These are phyloP conservation scores for Lacanobia wlatinum DNA, from an alignment of 2,888 invertebrate species.

Conservation along the genomic window DNA sequence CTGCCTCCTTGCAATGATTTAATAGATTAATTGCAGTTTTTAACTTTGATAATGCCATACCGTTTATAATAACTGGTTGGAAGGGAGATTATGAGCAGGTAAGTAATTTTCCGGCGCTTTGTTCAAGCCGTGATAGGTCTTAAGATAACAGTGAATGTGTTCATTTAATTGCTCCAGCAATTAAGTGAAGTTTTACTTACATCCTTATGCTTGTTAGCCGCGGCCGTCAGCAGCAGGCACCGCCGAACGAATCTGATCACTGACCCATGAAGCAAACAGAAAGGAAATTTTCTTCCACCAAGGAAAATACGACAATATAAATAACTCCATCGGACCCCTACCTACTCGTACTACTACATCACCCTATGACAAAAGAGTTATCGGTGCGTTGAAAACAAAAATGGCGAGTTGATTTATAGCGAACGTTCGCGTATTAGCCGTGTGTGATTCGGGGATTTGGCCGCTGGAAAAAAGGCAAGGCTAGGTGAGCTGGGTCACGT, in stretches of 20 bases:
- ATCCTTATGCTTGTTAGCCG: slow-evolving; percentile 60
- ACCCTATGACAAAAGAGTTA: slow-evolving; percentile 91
- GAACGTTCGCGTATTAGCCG: slow-evolving; percentile 81
- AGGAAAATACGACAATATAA: slow-evolving; percentile 90
- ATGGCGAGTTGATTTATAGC: slow-evolving; percentile 89
- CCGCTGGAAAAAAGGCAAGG: slow-evolving; percentile 64
- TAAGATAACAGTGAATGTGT: slow-evolving; percentile 36
- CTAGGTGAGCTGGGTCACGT: slow-evolving; percentile 73
- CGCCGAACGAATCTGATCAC: slow-evolving; percentile 87
- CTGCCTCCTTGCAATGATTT: slow-evolving; percentile 43
- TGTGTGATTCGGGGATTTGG: slow-evolving; percentile 76
- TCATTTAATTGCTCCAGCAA: slow-evolving; percentile 42
- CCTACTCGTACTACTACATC: slow-evolving; percentile 87
- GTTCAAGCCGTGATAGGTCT: slow-evolving; percentile 52
- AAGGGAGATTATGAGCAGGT: slow-evolving; percentile 52
- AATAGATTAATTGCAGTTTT: slow-evolving; percentile 64
- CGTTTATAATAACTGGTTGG: slow-evolving; percentile 61
- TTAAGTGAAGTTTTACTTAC: slow-evolving; percentile 65
- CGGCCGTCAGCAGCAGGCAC: slow-evolving; percentile 75
- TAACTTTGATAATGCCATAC: slow-evolving; percentile 54
- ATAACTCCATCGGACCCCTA: slow-evolving; percentile 89
- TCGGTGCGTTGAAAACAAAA: slow-evolving; percentile 91
- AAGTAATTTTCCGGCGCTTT: slow-evolving; percentile 57
- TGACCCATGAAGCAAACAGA: slow-evolving; percentile 90
- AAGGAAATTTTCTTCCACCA: slow-evolving; percentile 90